Base-by-base conservation (phyloP, 2,113 vertebrate species). In the Trichechus manatus region DNA sequence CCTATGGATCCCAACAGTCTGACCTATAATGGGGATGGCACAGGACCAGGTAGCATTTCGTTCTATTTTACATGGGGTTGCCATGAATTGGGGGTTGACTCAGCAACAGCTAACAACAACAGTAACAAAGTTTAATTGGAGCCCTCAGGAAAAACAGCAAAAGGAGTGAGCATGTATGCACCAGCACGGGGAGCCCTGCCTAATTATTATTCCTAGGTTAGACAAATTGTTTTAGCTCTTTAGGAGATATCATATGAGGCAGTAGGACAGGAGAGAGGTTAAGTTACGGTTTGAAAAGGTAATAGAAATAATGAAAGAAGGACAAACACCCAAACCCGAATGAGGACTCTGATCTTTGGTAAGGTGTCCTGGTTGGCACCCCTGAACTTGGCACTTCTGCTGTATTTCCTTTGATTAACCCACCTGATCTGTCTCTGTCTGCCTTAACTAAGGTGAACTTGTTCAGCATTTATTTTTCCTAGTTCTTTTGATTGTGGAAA, bases 251-350 rank as follows among this genome's bases (percentile, higher is more conserved):
- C n/a, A 44, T 42, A 4, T 13, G 64, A 89, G 42, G 22, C 23
- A 77, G 39, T n/a, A 89, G 36, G 25, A 50, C 86, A n/a, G 44
- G 75, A 96, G 74, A 84, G 1, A 66, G 36, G 23, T 50, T 75
- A 68, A 72, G 20, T 91, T 83, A 6, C 11, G 9, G 85, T 95
- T 53, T 61, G 31, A 93, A 89, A 72, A 78, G 93, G 66, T 29
- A 92, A 31, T 61, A 63, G 36, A 93, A 72, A 47, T 78, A 64
- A 74, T 23, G 83, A 77, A 75, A 56, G 53, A 86, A 31, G 9
- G 33, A 0, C 79, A 68, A 95, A 94, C 20, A 10, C 78, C 27
- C 19, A 87, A 91, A 50, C 36, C 23, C 27, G 0, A 64, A 14
- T n/a, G 56, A 81, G 0, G 0, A 77, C n/a, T 74, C 20, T 63